phyloP scores from a whole-genome alignment of 2,113 vertebrate species.

The Sus scrofa region T2T-Sscrofa CM000826.6:132307001-132307500 shows the following conservation, averaged over 20 bases:
- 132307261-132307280: conserved; percentile 75
- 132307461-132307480: not conserved
- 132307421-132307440: conserved; percentile 1
- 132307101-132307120: conserved; percentile 35
- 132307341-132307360: conserved; percentile 77
- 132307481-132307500: not conserved
- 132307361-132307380: conserved; percentile 65
- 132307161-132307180: conserved; percentile 67
- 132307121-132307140: conserved; percentile 45
- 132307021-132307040: conserved; percentile 61
- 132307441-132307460: conserved; percentile 29
- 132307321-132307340: conserved; percentile 62
- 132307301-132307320: conserved; percentile 76
- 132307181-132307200: conserved; percentile 62
- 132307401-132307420: conserved; percentile 77
- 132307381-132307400: conserved; percentile 45
- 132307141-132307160: conserved; percentile 67
- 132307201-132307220: conserved; percentile 78
- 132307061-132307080: conserved; percentile 18
- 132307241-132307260: conserved; percentile 71
- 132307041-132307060: conserved; percentile 32
- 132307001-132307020: conserved; percentile 15
- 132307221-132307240: conserved; percentile 76
- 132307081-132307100: not conserved
- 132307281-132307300: conserved; percentile 74